phyloP scores from a whole-genome alignment of 2,113 vertebrate genomes.

The Fukomys damarensis region DNA sequence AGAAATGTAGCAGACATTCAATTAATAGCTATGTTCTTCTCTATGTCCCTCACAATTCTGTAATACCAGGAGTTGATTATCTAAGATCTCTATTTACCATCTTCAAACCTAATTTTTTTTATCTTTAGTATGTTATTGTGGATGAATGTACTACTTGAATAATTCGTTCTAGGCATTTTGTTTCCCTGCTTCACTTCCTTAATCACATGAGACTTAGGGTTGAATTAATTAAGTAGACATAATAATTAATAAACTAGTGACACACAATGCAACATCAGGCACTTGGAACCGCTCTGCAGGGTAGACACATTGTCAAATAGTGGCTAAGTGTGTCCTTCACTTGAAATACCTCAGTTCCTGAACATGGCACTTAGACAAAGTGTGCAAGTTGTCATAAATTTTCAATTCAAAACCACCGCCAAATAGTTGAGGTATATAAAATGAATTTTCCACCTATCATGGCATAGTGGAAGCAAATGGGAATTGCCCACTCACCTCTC shows the following conservation, averaged over 20 bases:
- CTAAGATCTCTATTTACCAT: neutral
- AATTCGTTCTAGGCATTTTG: neutral
- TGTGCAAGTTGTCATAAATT: neutral
- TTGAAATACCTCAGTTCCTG: neutral
- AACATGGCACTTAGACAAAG: neutral
- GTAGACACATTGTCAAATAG: neutral
- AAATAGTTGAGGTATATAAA: neutral
- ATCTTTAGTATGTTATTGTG: neutral
- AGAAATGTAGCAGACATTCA: neutral
- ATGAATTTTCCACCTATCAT: neutral
- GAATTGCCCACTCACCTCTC: neutral
- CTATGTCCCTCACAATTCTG: too few relatives aligned
- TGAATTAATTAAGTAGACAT: neutral
- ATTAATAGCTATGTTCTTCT: neutral
- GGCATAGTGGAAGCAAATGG: neutral
- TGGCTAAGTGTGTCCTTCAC: neutral
- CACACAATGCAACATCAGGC: neutral
- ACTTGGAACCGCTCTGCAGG: neutral
- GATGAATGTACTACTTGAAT: neutral
- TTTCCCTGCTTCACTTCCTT: neutral
- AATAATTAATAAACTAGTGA: neutral
- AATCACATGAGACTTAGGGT: neutral
- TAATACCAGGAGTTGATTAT: neutral
- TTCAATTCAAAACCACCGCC: slow-evolving; percentile 35
- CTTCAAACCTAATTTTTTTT: neutral